Base-by-base conservation (phyloP, 2,888 invertebrate genomes). In the Drosophila subsilvestris region DNA sequence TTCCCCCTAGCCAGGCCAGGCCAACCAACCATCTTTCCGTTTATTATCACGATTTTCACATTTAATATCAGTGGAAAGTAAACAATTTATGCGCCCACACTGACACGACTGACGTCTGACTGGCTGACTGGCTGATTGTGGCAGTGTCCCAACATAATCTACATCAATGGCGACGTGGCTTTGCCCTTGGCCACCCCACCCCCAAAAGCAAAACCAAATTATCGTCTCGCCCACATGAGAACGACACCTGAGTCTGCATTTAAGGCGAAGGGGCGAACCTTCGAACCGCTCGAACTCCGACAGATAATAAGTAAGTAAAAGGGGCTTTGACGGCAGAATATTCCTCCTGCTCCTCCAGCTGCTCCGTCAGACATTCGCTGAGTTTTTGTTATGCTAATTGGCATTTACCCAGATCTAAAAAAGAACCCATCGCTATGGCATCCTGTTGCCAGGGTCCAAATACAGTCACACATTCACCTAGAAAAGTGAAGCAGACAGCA, bases 361-460 rank as follows among this genome's bases (percentile, higher is more conserved):
- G 45, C 50, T 48, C 44, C 18, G 51, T 27, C 61, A 43, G 55
- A 32, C 59, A 53, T 65, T 65, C 54, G 53, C 59, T 9, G 66
- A 53, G 25, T 71, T 85, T 83, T 85, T 88, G 81, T 88, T 88
- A 85, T 88, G 85, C 81, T 85, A 84, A 85, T 85, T 85, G 88
- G 78, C 85, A 80, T 88, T 83, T 86, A 79, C 78, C 61, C 18
- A 63, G 63, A 63, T 58, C 58, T 43, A 57, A 37, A 59, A 47
- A 50, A 49, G 51, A 63, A 62, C 55, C 22, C 42, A 43, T 44
- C 10, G n/a, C 54, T n/a, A n/a, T n/a, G n/a, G n/a, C 54, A 45
- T 45, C 53, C 57, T 48, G 37, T 10, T 45, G 53, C 17, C 51
- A 12, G 66, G 45, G 20, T 17, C 50, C 45, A 22, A 20, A 65